A percentile compares a stretch with the other conserved stretches of the same genome.
These are phyloP conservation scores for Anas acuta DNA, from an alignment of 2,797 vertebrate species.

Conservation along the genomic window DNA sequence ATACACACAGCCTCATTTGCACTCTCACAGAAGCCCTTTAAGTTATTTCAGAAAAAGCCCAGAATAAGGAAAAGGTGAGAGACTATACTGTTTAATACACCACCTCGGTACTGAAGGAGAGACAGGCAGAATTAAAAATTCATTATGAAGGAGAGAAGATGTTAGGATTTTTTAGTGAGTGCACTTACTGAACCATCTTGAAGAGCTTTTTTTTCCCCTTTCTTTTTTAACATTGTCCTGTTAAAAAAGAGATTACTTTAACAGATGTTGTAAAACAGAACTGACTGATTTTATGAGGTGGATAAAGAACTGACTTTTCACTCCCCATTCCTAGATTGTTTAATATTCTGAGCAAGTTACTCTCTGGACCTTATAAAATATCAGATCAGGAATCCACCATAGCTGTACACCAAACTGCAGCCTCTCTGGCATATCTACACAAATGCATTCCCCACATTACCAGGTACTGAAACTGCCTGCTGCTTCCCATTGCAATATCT, in stretches of 20 bases:
- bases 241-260: neutral
- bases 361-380: neutral
- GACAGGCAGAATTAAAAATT: neutral
- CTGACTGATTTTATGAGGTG: neutral
- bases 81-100: neutral
- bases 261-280: neutral
- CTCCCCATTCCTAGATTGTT: neutral
- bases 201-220: neutral
- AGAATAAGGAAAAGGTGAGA: neutral
- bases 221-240: neutral
- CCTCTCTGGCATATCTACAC: neutral
- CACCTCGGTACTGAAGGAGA: neutral
- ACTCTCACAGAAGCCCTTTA: neutral
- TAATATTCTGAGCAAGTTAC: neutral
- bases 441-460: neutral
- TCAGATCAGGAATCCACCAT: neutral
- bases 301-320: neutral
- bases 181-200: neutral
- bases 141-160: neutral
- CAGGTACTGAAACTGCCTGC: neutral
- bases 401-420: neutral
- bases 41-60: neutral
- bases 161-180: neutral
- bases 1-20: neutral
- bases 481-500: neutral